Evolutionary conservation across 2,888 invertebrate genomes (phyloP).

Genomic region (Zygaena filipendulae): DNA sequence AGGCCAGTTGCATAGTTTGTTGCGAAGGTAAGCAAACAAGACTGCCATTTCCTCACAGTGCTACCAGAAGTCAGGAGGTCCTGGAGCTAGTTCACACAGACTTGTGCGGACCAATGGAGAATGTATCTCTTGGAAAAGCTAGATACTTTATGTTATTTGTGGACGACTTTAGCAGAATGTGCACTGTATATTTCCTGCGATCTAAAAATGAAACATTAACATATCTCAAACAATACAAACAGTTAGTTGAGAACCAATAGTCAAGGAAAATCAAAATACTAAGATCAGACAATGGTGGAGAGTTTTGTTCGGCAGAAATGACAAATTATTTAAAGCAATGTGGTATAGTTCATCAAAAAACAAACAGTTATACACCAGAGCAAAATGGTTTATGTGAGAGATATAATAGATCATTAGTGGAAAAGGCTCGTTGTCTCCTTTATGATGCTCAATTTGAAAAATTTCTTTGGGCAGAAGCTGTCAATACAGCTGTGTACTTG

Average conservation of each 20-base stretch:
- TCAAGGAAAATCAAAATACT: constrained; percentile 13
- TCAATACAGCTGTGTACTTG: not conserved
- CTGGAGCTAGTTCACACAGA: constrained; percentile 14
- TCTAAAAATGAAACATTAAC: constrained; percentile 15
- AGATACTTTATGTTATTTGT: constrained; percentile 13
- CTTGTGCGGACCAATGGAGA: too few species aligned
- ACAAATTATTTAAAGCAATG: constrained; percentile 11
- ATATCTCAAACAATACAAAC: constrained; percentile 14
- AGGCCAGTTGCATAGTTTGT: constrained; percentile 13
- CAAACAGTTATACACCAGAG: constrained; percentile 16
- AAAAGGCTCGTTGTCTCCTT: constrained; percentile 14
- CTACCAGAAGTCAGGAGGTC: constrained; percentile 3
- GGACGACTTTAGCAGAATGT: constrained; percentile 15
- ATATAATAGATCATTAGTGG: constrained; percentile 15
- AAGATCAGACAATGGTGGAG: constrained; percentile 17
- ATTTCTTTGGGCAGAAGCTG: constrained; percentile 9
- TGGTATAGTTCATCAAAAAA: constrained; percentile 19
- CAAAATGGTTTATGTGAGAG: constrained; percentile 18
- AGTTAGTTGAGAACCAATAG: constrained; percentile 17
- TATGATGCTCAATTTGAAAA: constrained; percentile 15
- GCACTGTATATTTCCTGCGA: constrained; percentile 7
- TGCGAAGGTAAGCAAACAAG: constrained; percentile 18
- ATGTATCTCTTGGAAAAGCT: constrained; percentile 6
- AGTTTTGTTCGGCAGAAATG: constrained; percentile 16
- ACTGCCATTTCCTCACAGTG: constrained; percentile 13